A percentile compares a stretch with the other conserved stretches of the same genome.
Evolutionary conservation across 2,888 invertebrate species (phyloP).

Genomic region (Acleris emargana): DNA sequence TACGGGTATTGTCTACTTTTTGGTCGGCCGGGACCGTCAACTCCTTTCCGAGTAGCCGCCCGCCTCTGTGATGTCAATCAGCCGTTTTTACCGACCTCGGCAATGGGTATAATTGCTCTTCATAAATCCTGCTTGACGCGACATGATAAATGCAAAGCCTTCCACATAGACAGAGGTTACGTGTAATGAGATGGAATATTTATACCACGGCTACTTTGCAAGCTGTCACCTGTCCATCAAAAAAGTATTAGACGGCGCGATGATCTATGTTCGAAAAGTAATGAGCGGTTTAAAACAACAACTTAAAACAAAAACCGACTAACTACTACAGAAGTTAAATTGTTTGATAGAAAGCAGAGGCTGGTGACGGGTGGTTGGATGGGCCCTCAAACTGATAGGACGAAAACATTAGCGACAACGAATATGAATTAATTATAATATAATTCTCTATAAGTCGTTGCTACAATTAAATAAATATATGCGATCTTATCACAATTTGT

Average conservation of each 20-base stretch:
- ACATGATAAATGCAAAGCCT: slow-evolving; percentile 62
- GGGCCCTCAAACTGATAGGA: too few relatives aligned
- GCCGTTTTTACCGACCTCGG: slow-evolving; percentile 53
- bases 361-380: too few relatives aligned
- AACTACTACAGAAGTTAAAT: not conserved
- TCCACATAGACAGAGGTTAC: slow-evolving; percentile 27
- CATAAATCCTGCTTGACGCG: slow-evolving; percentile 71
- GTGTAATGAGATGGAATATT: slow-evolving; percentile 29
- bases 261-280: slow-evolving; percentile 1
- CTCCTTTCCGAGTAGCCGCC: slow-evolving; percentile 35
- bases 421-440: too few relatives aligned
- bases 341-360: not conserved
- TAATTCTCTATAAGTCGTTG: too few relatives aligned
- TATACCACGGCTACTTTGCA: slow-evolving; percentile 26
- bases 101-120: slow-evolving; percentile 63
- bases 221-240: slow-evolving; percentile 26
- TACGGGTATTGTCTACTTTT: slow-evolving; percentile 27
- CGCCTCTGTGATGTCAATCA: slow-evolving; percentile 59
- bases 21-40: slow-evolving; percentile 15
- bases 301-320: not conserved
- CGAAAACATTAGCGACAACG: too few relatives aligned
- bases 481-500: too few relatives aligned
- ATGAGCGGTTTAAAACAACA: not conserved
- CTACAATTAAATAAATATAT: too few relatives aligned
- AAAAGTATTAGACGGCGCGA: slow-evolving; percentile 4